These are phyloP conservation scores for Gymnoscopelus microlampas DNA, from an alignment of 2,797 vertebrate species.

Conservation along the genomic window DNA sequence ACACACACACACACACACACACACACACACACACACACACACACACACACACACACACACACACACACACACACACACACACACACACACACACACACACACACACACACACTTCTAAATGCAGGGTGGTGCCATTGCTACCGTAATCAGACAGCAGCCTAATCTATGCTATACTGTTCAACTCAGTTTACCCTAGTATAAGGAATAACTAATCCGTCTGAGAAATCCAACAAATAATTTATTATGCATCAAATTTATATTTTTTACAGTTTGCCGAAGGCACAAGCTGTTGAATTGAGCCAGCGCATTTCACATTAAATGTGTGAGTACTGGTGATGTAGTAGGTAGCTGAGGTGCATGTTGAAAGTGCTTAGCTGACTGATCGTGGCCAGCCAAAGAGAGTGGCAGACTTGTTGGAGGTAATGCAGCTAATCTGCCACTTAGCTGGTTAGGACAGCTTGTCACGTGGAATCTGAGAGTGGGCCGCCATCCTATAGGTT, in stretches of 20 bases:
- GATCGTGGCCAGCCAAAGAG: slow-evolving; percentile 35
- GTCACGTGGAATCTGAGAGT: slow-evolving; percentile 58
- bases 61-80: slow-evolving; percentile 1
- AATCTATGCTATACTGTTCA: slow-evolving; percentile 4
- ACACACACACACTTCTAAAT: not conserved
- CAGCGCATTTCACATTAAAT: slow-evolving; percentile 28
- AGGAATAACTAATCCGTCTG: not conserved
- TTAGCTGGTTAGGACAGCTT: slow-evolving; percentile 61
- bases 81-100: not conserved
- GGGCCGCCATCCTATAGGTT: slow-evolving; percentile 7
- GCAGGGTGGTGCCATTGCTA: not conserved
- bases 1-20: slow-evolving; percentile 26
- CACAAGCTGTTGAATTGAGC: slow-evolving; percentile 12
- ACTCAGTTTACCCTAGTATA: not conserved
- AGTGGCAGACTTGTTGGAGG: slow-evolving; percentile 48
- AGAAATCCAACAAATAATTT: not conserved
- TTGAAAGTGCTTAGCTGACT: slow-evolving; percentile 65
- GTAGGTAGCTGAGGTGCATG: slow-evolving; percentile 35
- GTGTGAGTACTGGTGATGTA: slow-evolving; percentile 28
- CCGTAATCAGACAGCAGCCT: slow-evolving; percentile 2
- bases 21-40: slow-evolving; percentile 16
- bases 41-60: slow-evolving; percentile 5
- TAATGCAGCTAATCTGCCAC: slow-evolving; percentile 75
- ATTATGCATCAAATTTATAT: not conserved
- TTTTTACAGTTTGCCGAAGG: slow-evolving; percentile 14